Percentiles rank a stretch among this genome's conserved stretches.
These are phyloP conservation scores for Propithecus coquereli DNA, from an alignment of 2,113 vertebrate species.

Conservation along the genomic window DNA sequence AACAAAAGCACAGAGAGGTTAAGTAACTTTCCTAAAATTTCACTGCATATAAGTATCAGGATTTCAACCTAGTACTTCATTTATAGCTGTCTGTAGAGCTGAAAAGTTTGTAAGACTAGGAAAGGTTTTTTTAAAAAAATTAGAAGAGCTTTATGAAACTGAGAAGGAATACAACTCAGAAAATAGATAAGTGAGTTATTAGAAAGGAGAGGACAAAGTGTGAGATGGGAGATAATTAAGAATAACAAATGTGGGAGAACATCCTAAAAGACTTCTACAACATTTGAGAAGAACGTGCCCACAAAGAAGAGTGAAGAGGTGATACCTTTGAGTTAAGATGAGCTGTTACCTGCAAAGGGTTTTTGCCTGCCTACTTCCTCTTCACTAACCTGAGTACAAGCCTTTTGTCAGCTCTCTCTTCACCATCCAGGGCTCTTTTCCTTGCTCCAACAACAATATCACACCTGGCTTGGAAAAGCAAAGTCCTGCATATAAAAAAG, in stretches of 20 bases:
- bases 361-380: neutral
- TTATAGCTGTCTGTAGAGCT: neutral
- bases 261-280: neutral
- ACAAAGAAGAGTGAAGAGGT: neutral
- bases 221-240: neutral
- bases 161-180: neutral
- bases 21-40: neutral
- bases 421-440: slow-evolving; percentile 65
- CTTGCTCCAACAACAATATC: slow-evolving; percentile 67
- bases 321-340: neutral
- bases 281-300: neutral
- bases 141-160: neutral
- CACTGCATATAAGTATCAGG: neutral
- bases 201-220: neutral
- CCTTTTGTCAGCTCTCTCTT: slow-evolving; percentile 43
- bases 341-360: neutral
- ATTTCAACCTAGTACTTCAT: neutral
- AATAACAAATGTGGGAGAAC: neutral
- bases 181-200: neutral
- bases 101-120: neutral
- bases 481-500: slow-evolving; percentile 60
- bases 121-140: neutral
- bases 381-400: slow-evolving; percentile 63
- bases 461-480: slow-evolving; percentile 70
- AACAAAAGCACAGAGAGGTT: neutral